A percentile compares a stretch with the other conserved stretches of the same genome.
phyloP scores from a whole-genome alignment of 1,140 invertebrate genomes.

The Olivierus martensii region DNA sequence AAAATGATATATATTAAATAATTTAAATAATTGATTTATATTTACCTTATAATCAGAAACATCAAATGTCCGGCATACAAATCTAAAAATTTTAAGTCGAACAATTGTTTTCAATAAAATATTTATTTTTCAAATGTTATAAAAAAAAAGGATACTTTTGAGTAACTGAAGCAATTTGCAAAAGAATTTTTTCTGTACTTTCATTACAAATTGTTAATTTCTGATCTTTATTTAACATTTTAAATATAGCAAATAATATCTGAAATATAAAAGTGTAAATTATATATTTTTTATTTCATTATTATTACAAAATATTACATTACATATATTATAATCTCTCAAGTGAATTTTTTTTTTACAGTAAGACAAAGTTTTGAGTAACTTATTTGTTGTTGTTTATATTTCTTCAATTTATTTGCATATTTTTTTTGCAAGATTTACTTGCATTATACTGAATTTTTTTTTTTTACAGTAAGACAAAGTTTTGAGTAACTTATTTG shows the following conservation, averaged over 20 bases:
- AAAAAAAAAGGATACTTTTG: conserved; percentile 30
- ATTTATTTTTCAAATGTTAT: background rate
- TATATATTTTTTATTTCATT: too few species aligned
- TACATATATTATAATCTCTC: too few species aligned
- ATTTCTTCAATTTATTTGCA: too few species aligned
- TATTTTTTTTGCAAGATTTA: too few species aligned
- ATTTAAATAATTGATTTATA: background rate
- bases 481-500: too few species aligned
- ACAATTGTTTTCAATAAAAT: background rate
- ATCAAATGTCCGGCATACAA: conserved; percentile 27
- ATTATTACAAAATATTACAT: too few species aligned
- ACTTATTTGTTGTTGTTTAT: too few species aligned
- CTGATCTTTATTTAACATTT: conserved; percentile 20
- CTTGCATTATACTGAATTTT: too few species aligned
- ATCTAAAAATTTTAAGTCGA: conserved; percentile 20
- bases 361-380: too few species aligned
- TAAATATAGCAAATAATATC: conserved; percentile 28
- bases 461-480: too few species aligned
- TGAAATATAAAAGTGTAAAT: conserved; percentile 38
- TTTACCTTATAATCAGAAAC: conserved; percentile 18
- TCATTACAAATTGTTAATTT: background rate
- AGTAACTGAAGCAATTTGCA: conserved; percentile 36
- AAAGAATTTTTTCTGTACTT: conserved; percentile 33
- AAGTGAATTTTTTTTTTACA: too few species aligned
- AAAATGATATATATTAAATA: too few species aligned